A percentile compares a stretch with the other conserved stretches of the same genome.
These are phyloP conservation scores for Chlorodrepanis virens DNA, from an alignment of 2,113 vertebrate genomes.

Conservation along the genomic window DNA sequence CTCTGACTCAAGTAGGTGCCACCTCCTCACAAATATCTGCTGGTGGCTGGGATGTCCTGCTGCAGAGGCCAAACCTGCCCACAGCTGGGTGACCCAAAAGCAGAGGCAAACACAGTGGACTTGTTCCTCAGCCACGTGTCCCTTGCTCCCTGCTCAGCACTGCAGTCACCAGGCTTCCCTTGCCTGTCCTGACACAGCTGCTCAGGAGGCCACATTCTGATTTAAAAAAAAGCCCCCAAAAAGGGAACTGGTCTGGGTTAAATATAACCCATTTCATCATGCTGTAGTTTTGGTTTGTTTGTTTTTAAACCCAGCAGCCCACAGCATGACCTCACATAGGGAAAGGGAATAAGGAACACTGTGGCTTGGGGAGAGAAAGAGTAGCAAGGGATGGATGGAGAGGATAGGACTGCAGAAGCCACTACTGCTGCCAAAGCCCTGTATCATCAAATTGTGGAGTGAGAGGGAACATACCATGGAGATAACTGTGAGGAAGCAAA, in stretches of 20 bases:
- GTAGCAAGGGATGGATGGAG: background rate
- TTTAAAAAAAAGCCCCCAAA: background rate
- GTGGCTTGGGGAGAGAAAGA: background rate
- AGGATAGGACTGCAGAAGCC: background rate
- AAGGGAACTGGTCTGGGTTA: background rate
- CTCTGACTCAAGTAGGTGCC: background rate
- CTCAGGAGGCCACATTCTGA: background rate
- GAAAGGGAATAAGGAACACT: accelerated
- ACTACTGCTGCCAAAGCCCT: background rate
- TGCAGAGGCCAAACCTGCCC: background rate
- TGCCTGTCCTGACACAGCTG: background rate
- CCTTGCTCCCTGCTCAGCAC: background rate
- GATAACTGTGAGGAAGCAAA: background rate
- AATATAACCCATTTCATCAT: background rate
- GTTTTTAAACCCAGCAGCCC: background rate
- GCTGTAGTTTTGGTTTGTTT: background rate
- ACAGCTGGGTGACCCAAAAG: background rate
- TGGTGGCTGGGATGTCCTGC: accelerated
- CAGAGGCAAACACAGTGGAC: background rate
- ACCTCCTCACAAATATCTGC: background rate
- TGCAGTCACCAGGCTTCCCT: background rate
- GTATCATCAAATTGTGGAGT: accelerated
- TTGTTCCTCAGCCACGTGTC: background rate
- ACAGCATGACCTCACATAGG: background rate
- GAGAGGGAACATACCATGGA: background rate